These are phyloP conservation scores for Samia ricini DNA, from an alignment of 1,140 invertebrate genomes.

Conservation along the genomic window DNA sequence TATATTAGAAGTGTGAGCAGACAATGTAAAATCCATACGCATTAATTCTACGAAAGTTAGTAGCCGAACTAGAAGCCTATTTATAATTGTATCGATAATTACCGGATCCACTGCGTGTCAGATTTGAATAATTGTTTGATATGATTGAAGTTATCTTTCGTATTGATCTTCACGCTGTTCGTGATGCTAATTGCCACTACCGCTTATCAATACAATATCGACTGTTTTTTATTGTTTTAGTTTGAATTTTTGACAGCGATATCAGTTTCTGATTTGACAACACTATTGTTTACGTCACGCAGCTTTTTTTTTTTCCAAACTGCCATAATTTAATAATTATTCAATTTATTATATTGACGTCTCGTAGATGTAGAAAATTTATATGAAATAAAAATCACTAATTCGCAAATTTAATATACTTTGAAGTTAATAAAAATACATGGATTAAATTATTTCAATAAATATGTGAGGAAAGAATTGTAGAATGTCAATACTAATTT, in stretches of 20 bases:
- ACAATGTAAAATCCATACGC: not conserved
- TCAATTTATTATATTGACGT: too few species aligned
- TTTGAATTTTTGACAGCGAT: conserved; percentile 4
- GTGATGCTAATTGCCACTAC: conserved; percentile 60
- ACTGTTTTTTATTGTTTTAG: conserved; percentile 28
- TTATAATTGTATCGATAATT: conserved; percentile 25
- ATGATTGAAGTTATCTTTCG: conserved; percentile 59
- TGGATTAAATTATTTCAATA: too few species aligned
- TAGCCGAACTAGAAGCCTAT: conserved; percentile 4
- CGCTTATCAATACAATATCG: conserved; percentile 42
- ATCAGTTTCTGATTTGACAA: not conserved
- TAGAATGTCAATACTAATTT: too few species aligned
- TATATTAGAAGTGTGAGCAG: not conserved
- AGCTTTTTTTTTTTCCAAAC: too few species aligned
- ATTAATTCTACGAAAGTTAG: not conserved
- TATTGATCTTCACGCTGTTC: conserved; percentile 44
- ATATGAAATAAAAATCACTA: too few species aligned
- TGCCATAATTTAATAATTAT: too few species aligned
- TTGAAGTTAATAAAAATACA: too few species aligned
- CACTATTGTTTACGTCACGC: too few species aligned
- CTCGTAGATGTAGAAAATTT: too few species aligned
- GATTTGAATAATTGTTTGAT: conserved; percentile 40
- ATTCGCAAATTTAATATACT: too few species aligned
- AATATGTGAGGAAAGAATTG: too few species aligned
- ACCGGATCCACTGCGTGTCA: conserved; percentile 32